Percentiles rank a stretch among this genome's conserved stretches.
These are phyloP conservation scores for Euphysa ruthae DNA, from an alignment of 30 jellyfish, hydroid and myxozoan species.

Conservation along the genomic window DNA sequence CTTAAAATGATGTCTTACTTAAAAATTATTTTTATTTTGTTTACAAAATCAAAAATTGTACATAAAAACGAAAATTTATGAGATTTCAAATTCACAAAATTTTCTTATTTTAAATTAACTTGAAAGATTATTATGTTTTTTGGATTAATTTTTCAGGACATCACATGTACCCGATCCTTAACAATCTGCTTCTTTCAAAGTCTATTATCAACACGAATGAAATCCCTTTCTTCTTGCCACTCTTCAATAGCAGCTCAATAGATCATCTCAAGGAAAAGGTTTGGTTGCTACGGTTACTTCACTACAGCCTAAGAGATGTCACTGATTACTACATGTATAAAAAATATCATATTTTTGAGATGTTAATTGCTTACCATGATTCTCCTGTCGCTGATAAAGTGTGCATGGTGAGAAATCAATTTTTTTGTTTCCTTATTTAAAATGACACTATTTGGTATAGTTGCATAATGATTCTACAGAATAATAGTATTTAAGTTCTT, in stretches of 20 bases:
- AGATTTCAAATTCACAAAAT: too few species aligned
- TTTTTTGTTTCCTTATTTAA: background rate
- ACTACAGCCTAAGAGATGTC: slow-evolving; percentile 42
- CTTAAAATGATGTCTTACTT: too few species aligned
- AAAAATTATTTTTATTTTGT: too few species aligned
- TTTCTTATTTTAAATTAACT: too few species aligned
- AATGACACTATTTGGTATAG: background rate
- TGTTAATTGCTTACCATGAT: slow-evolving; percentile 44
- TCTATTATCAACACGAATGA: slow-evolving; percentile 47
- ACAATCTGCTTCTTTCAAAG: slow-evolving; percentile 36
- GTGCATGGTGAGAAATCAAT: slow-evolving; percentile 32
- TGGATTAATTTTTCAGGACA: slow-evolving; percentile 60
- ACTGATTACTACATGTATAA: slow-evolving; percentile 59
- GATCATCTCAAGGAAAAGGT: slow-evolving; percentile 31
- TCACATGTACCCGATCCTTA: slow-evolving; percentile 50
- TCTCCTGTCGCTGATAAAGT: slow-evolving; percentile 34
- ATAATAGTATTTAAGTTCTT: background rate
- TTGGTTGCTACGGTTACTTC: slow-evolving; percentile 60
- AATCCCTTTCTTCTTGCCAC: slow-evolving; percentile 36
- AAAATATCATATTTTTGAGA: slow-evolving; percentile 56
- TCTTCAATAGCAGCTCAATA: slow-evolving; percentile 43
- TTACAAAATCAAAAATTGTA: too few species aligned
- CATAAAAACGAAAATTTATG: too few species aligned
- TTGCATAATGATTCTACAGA: background rate
- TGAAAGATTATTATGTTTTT: too few species aligned